Conservation (phyloP, 1,140 invertebrate genomes). For the Lepidostoma basale region DNA sequence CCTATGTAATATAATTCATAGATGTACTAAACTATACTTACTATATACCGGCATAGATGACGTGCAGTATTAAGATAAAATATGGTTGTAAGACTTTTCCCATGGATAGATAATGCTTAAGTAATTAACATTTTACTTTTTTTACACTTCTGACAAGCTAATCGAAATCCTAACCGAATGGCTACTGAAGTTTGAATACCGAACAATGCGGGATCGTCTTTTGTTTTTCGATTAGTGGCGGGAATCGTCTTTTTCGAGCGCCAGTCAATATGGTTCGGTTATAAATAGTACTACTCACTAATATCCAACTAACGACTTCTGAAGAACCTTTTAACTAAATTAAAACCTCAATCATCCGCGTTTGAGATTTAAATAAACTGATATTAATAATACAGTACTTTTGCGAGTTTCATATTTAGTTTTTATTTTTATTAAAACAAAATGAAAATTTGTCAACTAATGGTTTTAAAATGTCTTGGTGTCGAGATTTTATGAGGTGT, state of each 20-base stretch:
- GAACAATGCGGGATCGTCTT: conserved; percentile 7
- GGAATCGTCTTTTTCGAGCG: conserved; percentile 11
- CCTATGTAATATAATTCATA: too few relatives aligned
- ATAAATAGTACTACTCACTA: conserved; percentile 41
- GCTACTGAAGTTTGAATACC: conserved; percentile 25
- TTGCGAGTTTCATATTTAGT: too few relatives aligned
- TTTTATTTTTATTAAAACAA: too few relatives aligned
- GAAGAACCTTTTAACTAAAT: conserved; percentile 9
- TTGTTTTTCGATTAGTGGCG: conserved; percentile 29
- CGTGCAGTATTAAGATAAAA: too few relatives aligned
- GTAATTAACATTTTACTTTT: neutral
- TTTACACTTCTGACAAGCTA: conserved; percentile 2
- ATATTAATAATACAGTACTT: too few relatives aligned
- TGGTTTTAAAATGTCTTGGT: too few relatives aligned
- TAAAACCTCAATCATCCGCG: conserved; percentile 10
- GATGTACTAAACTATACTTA: too few relatives aligned
- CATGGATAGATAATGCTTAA: neutral
- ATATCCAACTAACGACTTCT: conserved; percentile 38
- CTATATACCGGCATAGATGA: too few relatives aligned
- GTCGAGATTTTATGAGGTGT: too few relatives aligned
- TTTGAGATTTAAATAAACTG: too few relatives aligned
- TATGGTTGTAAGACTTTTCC: too few relatives aligned
- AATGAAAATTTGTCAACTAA: too few relatives aligned
- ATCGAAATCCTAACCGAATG: conserved; percentile 16
- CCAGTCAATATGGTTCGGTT: conserved; percentile 34